Evolutionary conservation across 1,140 invertebrate genomes (phyloP).

Genomic region (Scylla paramamosain): DNA sequence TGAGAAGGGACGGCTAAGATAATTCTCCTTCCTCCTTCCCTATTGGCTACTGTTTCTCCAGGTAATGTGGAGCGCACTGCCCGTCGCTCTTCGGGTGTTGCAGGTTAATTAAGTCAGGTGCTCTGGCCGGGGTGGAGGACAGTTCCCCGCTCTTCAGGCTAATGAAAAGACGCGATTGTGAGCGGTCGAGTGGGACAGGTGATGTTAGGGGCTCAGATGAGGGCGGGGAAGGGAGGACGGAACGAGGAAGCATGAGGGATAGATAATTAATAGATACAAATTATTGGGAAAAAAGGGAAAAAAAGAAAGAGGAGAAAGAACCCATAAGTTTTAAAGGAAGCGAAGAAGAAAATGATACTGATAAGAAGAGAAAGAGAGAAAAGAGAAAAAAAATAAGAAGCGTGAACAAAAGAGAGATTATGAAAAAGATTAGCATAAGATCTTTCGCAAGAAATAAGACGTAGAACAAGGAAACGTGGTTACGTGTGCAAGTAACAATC

Average conservation of each 20-base stretch:
- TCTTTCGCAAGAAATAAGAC: too few relatives aligned
- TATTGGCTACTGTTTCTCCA: neutral
- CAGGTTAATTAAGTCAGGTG: constrained; percentile 22
- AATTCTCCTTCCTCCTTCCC: neutral
- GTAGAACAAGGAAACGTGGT: too few relatives aligned
- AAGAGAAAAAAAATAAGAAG: neutral
- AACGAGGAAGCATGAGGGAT: neutral
- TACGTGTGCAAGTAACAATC: too few relatives aligned
- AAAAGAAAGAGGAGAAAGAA: neutral
- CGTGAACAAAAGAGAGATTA: too few relatives aligned
- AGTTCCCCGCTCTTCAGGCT: neutral
- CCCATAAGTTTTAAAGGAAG: neutral
- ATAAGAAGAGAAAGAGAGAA: neutral
- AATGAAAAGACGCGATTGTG: neutral
- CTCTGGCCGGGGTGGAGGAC: neutral
- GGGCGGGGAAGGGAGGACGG: neutral
- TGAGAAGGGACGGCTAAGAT: neutral
- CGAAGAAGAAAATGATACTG: neutral
- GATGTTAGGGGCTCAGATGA: neutral
- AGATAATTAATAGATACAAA: neutral
- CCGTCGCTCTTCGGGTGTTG: neutral
- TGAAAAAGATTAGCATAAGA: too few relatives aligned
- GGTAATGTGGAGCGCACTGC: neutral
- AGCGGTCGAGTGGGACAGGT: neutral
- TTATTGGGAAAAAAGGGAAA: neutral